Evolutionary conservation across 2,113 vertebrate species (phyloP), one percentile per base, ranked within the genome.

Genomic region (Otis tarda): DNA sequence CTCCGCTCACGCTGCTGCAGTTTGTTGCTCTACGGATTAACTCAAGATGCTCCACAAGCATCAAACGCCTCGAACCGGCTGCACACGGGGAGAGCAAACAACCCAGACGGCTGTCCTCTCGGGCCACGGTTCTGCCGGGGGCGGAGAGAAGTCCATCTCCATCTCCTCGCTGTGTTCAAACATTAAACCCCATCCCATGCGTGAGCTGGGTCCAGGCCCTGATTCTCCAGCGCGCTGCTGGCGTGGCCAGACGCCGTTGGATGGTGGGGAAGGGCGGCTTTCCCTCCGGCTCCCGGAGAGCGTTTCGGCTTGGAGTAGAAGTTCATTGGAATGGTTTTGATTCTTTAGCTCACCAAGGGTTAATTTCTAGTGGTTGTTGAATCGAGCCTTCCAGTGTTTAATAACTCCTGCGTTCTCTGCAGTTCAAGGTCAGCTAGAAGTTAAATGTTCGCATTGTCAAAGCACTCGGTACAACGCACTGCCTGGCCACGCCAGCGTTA

Each of bases 1-100:
- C 93, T 96, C 89, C 8, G 33, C 87, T 81, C 52, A 2, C 8
- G 80, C 94, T 89, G 83, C 89, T 87, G 91, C 91, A 37, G n/a
- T 77, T 79, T 50, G 79, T 86, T 59, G 86, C 28, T 59, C 76
- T 49, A 3, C 69, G 87, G 89, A 95, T 97, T 89, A 95, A 89
- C 77, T 96, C 96, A 95, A 91, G 95, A 95, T 97, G 89, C 49
- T 95, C 87, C 64, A 67, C 2, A 7, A 64, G 56, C 35, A 21
- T 23, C 20, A 79, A 82, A 53, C 45, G 83, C 82, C 91, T 91
- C 4, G 3, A 64, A 7, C 25, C 60, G 86, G 70, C 87, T 79
- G 1, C 89, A 87, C 33, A 12, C 10, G 65, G 68, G 27, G 65
- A 43, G 73, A 75, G 39, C 60, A 84, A 84, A 60, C 47, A 60